These are phyloP conservation scores for Kradibia gibbosae DNA, from an alignment of 1,140 invertebrate species.

Conservation along the genomic window DNA sequence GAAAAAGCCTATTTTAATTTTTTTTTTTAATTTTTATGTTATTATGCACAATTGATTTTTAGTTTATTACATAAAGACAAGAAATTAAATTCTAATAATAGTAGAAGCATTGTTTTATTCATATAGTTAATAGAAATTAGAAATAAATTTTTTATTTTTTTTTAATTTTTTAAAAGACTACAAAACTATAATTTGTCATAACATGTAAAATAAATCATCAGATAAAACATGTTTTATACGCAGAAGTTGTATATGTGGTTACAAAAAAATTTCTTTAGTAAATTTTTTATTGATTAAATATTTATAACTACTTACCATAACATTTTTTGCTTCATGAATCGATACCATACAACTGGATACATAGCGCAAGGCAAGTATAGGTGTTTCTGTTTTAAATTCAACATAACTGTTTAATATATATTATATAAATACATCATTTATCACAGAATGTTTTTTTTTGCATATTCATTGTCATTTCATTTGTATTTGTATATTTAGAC, in stretches of 20 bases:
- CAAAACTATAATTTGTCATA: not conserved
- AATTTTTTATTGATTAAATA: constrained; percentile 19
- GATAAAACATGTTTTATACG: not conserved
- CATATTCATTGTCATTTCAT: constrained; percentile 51
- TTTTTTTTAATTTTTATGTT: constrained; percentile 4
- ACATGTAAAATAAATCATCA: constrained; percentile 18
- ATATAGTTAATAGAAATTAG: not conserved
- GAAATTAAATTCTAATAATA: constrained; percentile 6
- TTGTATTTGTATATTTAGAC: constrained; percentile 49
- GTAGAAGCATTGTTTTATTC: not conserved
- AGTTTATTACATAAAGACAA: not conserved
- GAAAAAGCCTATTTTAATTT: constrained; percentile 3
- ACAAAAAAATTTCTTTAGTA: not conserved
- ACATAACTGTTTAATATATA: constrained; percentile 46
- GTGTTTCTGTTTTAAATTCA: constrained; percentile 51
- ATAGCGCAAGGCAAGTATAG: constrained; percentile 71
- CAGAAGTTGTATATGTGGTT: not conserved
- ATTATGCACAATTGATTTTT: not conserved
- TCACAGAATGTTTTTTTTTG: constrained; percentile 49
- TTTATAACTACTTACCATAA: constrained; percentile 49
- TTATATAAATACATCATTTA: constrained; percentile 36
- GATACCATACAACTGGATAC: constrained; percentile 69
- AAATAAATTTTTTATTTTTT: constrained; percentile 20
- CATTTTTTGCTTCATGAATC: constrained; percentile 68
- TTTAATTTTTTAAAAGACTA: constrained; percentile 7